Percentiles rank a stretch among this genome's conserved stretches.
Conservation (phyloP, 2,888 invertebrate species). For the Orthosia cruda region DNA sequence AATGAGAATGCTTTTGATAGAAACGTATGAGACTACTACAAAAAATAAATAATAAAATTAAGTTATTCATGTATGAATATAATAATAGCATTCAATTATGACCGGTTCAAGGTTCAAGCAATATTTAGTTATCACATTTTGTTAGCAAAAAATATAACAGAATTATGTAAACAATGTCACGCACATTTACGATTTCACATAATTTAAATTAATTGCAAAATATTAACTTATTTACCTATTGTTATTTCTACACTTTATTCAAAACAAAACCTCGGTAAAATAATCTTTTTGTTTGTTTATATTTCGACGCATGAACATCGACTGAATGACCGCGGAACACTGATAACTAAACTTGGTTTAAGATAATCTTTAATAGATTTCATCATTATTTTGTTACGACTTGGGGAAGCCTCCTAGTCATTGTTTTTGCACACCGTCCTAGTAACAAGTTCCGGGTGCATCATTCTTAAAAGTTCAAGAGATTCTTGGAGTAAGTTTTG, state of each 20-base stretch:
- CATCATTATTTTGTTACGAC: slow-evolving; percentile 20
- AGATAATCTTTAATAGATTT: slow-evolving; percentile 32
- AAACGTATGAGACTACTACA: neutral
- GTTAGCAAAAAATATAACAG: neutral
- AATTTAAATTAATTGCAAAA: neutral
- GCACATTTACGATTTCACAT: slow-evolving; percentile 9
- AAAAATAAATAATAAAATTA: neutral
- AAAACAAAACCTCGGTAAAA: neutral
- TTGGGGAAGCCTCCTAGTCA: neutral
- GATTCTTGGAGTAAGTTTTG: neutral
- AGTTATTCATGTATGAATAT: neutral
- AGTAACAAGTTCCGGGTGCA: slow-evolving; percentile 4
- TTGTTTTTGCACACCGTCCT: slow-evolving; percentile 14
- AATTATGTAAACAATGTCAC: neutral
- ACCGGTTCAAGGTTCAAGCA: slow-evolving; percentile 37
- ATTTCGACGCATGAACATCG: slow-evolving; percentile 56
- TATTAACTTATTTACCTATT: slow-evolving; percentile 11
- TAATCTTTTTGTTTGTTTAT: neutral
- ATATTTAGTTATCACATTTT: slow-evolving; percentile 35
- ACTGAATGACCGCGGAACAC: slow-evolving; percentile 54
- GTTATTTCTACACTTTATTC: slow-evolving; percentile 10
- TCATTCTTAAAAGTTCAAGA: neutral
- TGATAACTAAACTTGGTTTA: slow-evolving; percentile 32
- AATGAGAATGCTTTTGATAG: neutral
- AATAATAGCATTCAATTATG: slow-evolving; percentile 19